Conservation (phyloP, 2,113 vertebrate species). For the Pimephales promelas region DNA sequence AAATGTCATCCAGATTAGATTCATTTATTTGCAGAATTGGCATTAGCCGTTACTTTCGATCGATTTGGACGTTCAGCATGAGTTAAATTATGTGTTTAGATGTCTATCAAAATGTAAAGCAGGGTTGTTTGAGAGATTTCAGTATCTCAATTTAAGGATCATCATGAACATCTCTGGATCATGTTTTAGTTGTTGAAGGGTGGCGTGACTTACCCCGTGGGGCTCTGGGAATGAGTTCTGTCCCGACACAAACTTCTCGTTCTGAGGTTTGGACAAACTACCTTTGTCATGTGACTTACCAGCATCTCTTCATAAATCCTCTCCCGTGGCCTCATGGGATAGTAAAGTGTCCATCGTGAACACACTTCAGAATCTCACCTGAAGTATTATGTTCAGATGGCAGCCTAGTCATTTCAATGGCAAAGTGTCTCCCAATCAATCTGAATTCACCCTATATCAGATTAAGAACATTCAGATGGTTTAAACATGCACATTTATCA, state of each 20-base stretch:
- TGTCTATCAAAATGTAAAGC: background rate
- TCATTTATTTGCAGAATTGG: conserved; percentile 74
- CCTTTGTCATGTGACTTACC: too few relatives aligned
- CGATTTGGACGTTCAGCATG: conserved; percentile 87
- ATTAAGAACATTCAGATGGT: background rate
- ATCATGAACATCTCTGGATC: background rate
- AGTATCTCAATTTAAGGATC: background rate
- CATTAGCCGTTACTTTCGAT: conserved; percentile 82
- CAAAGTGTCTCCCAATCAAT: too few relatives aligned
- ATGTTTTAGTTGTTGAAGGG: conserved; percentile 62
- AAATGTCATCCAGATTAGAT: background rate
- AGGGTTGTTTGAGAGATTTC: background rate
- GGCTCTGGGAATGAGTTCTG: conserved; percentile 82
- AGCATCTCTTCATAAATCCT: too few relatives aligned
- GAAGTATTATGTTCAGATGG: too few relatives aligned
- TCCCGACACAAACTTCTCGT: conserved; percentile 85
- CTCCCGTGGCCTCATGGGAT: too few relatives aligned
- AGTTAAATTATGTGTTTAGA: conserved; percentile 73
- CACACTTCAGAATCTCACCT: too few relatives aligned
- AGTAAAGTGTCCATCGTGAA: too few relatives aligned
- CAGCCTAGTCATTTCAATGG: too few relatives aligned
- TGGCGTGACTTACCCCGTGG: conserved; percentile 77
- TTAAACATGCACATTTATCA: background rate
- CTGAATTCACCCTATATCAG: too few relatives aligned
- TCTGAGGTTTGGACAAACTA: too few relatives aligned